phyloP scores from a whole-genome alignment of 1,140 invertebrate genomes.

The Drosophila serrata region DNA sequence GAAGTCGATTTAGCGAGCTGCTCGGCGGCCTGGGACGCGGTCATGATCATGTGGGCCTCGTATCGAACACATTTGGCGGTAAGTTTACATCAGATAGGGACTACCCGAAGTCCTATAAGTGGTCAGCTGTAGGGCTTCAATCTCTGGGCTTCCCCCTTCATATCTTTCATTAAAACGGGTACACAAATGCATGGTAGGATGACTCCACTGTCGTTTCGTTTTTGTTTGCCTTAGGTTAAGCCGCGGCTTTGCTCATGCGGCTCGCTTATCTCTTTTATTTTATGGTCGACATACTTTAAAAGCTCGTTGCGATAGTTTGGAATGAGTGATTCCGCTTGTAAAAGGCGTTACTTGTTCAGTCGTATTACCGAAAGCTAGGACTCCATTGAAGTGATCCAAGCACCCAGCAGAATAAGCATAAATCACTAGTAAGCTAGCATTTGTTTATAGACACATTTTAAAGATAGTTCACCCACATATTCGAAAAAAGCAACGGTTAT shows the following conservation, averaged over 20 bases:
- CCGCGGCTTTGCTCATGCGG: constrained; percentile 19
- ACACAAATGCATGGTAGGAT: constrained; percentile 6
- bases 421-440: background rate
- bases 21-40: constrained; percentile 65
- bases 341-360: background rate
- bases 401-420: background rate
- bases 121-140: constrained; percentile 56
- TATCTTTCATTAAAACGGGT: background rate
- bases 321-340: background rate
- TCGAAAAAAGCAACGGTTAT: background rate
- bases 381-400: background rate
- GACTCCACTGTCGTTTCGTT: constrained; percentile 1
- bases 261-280: constrained; percentile 21
- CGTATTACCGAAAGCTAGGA: background rate
- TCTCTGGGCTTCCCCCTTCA: constrained; percentile 1
- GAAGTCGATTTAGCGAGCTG: constrained; percentile 70
- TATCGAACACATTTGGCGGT: constrained; percentile 94
- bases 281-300: constrained; percentile 4
- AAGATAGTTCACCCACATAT: background rate
- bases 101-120: constrained; percentile 62
- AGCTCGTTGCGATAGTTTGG: background rate
- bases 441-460: background rate
- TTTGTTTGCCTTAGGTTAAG: constrained; percentile 22
- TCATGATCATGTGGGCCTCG: constrained; percentile 90
- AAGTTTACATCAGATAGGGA: constrained; percentile 59